Percentiles rank a stretch among this genome's conserved stretches.
phyloP scores from a whole-genome alignment of 2,113 vertebrate genomes.

The Malurus melanocephalus region DNA sequence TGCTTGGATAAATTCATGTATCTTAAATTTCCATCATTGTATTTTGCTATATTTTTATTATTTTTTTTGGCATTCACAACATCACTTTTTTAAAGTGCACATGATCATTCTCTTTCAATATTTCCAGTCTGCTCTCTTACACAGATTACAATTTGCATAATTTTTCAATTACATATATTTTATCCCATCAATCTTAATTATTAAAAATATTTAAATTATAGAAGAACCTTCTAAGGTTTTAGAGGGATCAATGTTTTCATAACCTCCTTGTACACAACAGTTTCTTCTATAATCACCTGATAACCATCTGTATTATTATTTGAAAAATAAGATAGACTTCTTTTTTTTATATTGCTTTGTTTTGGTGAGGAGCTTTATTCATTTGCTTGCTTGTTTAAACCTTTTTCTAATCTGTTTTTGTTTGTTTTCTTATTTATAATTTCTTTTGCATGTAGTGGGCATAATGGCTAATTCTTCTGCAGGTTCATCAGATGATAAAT shows the following conservation, averaged over 20 bases:
- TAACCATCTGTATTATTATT: not conserved
- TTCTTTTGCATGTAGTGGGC: not conserved
- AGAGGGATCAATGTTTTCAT: not conserved
- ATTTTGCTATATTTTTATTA: not conserved
- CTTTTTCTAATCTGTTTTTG: not conserved
- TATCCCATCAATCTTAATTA: not conserved
- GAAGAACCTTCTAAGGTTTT: not conserved
- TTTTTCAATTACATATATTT: not conserved
- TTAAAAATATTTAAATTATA: not conserved
- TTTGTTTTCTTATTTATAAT: not conserved
- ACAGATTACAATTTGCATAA: not conserved
- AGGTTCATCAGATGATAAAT: not conserved
- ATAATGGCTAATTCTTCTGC: not conserved
- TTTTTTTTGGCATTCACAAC: not conserved
- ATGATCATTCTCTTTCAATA: not conserved
- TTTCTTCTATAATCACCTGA: not conserved
- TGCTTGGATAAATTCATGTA: not conserved
- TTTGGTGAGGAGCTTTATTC: not conserved
- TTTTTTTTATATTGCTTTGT: not conserved
- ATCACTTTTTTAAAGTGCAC: not conserved
- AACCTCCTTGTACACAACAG: not conserved
- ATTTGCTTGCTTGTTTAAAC: fast-evolving
- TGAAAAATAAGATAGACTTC: not conserved
- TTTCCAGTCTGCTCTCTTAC: not conserved
- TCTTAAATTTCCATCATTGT: not conserved